These are phyloP conservation scores for Gnatocerus cornutus DNA, from an alignment of 2,888 invertebrate species.

Conservation along the genomic window DNA sequence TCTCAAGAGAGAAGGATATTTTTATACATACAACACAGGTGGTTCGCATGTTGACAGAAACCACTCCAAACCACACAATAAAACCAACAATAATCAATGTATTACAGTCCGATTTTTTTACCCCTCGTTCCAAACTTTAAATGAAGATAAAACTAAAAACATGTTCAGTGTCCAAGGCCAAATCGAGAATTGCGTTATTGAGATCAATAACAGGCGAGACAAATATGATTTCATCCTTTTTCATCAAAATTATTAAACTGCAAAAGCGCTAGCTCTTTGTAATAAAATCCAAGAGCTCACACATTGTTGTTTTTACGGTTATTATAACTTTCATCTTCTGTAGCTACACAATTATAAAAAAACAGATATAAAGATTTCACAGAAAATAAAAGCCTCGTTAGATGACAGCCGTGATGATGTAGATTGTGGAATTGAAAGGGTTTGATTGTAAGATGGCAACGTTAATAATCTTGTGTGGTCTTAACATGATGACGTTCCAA, in stretches of 20 bases:
- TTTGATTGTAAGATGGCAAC: conserved; percentile 11
- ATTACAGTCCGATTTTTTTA: no score
- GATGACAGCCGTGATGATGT: neutral
- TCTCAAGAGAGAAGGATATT: conserved; percentile 5
- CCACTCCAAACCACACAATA: neutral
- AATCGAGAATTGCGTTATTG: no score
- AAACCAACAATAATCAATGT: neutral
- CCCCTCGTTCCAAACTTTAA: no score
- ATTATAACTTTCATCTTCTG: neutral
- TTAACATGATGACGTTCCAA: conserved; percentile 22
- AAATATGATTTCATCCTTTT: no score
- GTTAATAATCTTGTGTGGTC: conserved; percentile 42
- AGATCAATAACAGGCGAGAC: no score
- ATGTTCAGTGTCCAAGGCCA: no score
- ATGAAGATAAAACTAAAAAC: no score
- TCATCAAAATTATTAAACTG: no score
- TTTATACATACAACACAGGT: conserved; percentile 1
- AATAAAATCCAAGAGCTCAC: neutral
- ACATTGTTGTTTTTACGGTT: conserved; percentile 2
- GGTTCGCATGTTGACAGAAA: conserved; percentile 6
- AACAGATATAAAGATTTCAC: neutral
- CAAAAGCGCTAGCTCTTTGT: no score
- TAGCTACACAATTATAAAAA: neutral
- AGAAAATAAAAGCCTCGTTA: neutral
- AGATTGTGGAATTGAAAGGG: neutral